These are phyloP conservation scores for Chaenodraco wilsoni DNA, from an alignment of 2,797 vertebrate species.

Conservation along the genomic window DNA sequence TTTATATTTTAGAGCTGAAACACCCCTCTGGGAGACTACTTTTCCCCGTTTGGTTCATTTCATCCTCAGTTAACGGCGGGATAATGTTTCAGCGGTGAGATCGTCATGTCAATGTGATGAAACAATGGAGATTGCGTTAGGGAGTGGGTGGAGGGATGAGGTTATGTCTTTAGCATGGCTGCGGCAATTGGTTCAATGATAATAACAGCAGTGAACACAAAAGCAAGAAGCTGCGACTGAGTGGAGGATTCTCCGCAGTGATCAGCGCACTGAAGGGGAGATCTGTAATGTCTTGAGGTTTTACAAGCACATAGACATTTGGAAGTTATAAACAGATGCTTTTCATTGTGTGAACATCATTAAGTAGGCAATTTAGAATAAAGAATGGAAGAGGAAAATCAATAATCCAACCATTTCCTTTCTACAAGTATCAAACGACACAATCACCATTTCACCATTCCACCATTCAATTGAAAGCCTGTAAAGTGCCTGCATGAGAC, in stretches of 20 bases:
- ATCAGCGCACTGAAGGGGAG: background rate
- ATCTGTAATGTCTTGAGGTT: slow-evolving; percentile 3
- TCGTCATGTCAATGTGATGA: slow-evolving; percentile 52
- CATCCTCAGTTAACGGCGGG: slow-evolving; percentile 44
- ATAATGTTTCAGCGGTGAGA: slow-evolving; percentile 47
- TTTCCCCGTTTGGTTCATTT: slow-evolving; percentile 43
- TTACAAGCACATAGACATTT: background rate
- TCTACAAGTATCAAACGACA: no score
- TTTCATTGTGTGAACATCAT: no score
- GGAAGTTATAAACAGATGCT: no score
- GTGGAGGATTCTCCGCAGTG: slow-evolving; percentile 18
- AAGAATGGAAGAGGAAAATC: no score
- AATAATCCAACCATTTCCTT: no score
- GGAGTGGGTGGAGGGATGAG: slow-evolving; percentile 63
- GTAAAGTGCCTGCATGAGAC: no score
- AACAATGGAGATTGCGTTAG: slow-evolving; percentile 62
- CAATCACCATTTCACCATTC: no score
- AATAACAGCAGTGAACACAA: slow-evolving; percentile 55
- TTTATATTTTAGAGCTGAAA: slow-evolving; percentile 51
- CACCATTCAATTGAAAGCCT: no score
- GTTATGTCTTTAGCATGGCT: slow-evolving; percentile 63
- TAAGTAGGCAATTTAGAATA: no score
- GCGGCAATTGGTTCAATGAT: slow-evolving; percentile 40
- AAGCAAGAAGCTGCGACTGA: slow-evolving; percentile 19
- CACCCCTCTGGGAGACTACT: slow-evolving; percentile 33